Conservation (phyloP, 2,113 vertebrate genomes). For the Toxotes jaculatrix region DNA sequence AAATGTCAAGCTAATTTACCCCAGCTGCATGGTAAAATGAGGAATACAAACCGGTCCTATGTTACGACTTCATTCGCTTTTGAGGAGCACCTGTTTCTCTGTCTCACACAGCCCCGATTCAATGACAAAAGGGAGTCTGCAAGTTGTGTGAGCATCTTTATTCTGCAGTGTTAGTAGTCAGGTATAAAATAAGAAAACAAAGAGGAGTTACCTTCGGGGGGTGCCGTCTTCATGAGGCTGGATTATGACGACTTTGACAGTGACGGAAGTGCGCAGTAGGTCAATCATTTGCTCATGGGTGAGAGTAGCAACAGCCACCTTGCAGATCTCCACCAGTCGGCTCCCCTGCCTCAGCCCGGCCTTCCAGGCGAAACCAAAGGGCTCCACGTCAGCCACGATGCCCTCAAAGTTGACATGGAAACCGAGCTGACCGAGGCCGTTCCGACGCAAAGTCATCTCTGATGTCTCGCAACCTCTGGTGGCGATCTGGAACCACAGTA, state of each 20-base stretch:
- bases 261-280: slow-evolving; percentile 92
- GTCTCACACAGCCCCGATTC: background rate
- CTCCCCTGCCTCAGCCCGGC: slow-evolving; percentile 95
- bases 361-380: slow-evolving; percentile 98
- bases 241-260: slow-evolving; percentile 96
- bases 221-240: slow-evolving; percentile 95
- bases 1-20: slow-evolving; percentile 69
- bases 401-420: slow-evolving; percentile 99
- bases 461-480: slow-evolving; percentile 95
- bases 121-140: slow-evolving; percentile 10
- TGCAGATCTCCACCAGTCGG: slow-evolving; percentile 97
- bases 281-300: slow-evolving; percentile 99
- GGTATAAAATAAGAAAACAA: background rate
- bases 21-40: slow-evolving; percentile 42
- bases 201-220: slow-evolving; percentile 88
- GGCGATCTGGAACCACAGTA: slow-evolving; percentile 85
- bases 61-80: slow-evolving; percentile 32
- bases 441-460: slow-evolving; percentile 93
- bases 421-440: slow-evolving; percentile 94
- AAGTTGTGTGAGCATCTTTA: slow-evolving; percentile 8
- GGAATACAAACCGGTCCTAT: background rate
- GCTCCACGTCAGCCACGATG: slow-evolving; percentile 96
- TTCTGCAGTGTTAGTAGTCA: background rate
- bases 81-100: slow-evolving; percentile 48
- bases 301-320: slow-evolving; percentile 95